Evolutionary conservation across 1,140 invertebrate genomes (phyloP), one percentile per base, ranked within the genome.

Genomic region (Mycetomoellerius zeteki): DNA sequence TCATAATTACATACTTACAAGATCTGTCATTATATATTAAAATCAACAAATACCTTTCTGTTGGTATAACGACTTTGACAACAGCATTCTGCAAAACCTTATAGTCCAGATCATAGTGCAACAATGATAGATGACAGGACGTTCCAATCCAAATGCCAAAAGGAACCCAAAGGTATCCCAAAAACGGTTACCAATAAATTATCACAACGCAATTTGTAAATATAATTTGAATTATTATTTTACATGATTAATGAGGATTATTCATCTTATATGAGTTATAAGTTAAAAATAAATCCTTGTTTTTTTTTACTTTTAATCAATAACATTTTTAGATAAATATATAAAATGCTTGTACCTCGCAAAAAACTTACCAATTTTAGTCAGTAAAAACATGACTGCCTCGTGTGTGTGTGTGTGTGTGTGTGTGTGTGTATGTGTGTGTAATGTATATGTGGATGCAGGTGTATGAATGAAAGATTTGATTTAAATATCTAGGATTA

Each of bases 11-110:
- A 33, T 94, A 94, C 93, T 91, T 88, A 90, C 77, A 82, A 43
- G 14, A 82, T 73, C 24, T 60, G 30, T 72, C 52, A 80, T 86
- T 88, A 88, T 85, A 86, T 92, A 92, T 87, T 93, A 93, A 91
- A 93, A 92, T 90, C 60, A 93, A 93, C 60, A 94, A 95, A 96
- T 97, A 98, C 97, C 97, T 97, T 96, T 99, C 99, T 89, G 98
- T 99, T 89, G 99, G 99, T 94, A 99, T 98, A 94, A 99, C 98
- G 93, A 99, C 99, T 97, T 99, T 99, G 89, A 99, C 98, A 95
- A 99, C 97, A 86, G 98, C 98, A 95, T 98, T 97, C 94, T 97
- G 96, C 96, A 99, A 97, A 95, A 98, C 97, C 97, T 98, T 95
- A 95, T 86, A 92, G 88, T 88, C 92, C 89, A 89, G 87, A 92